Evolutionary conservation across 1,140 invertebrate species (phyloP), one percentile per base, ranked within the genome.

Genomic region (Ladona fulva): DNA sequence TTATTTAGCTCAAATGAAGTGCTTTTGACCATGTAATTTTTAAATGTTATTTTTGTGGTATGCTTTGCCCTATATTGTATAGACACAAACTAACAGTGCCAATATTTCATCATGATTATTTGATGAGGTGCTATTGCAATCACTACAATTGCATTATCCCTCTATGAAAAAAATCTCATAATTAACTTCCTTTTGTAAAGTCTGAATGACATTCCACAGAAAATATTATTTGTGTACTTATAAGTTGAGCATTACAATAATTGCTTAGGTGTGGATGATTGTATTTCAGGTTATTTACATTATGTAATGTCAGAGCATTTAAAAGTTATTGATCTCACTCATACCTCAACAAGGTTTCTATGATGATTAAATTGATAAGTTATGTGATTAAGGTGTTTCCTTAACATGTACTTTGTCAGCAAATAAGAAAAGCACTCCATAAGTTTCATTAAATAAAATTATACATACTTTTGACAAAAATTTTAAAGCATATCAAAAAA

Each of bases 261-360:
- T 66, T 66, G 52, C 52, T 6, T 66, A 66, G 52, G 16, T 66
- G 52, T 66, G 52, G 52, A 66, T 19, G 52, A 22, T 22, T 66
- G 52, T 66, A 12, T 66, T 66, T 66, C 52, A 66, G n/a, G n/a
- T 66, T 66, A 66, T 16, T 3, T 66, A 22, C 52, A 12, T 12
- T 6, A 66, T 66, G 14, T 19, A 22, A 66, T 66, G 14, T 66
- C 52, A 66, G 52, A 66, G 52, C 52, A 66, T 75, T 25, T 75
- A 75, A 24, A 75, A 5, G 5, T 75, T 19, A 25, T 42, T 29
- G 75, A 76, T 76, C 75, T 76, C 75, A 76, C 25, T 76, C 25
- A 29, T 76, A 76, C 75, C 75, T 76, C 75, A 76, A 76, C 22
- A 29, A 11, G n/a, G 25, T 76, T 25, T 14, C 16, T 37, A 76